Base-by-base conservation (phyloP, 2,113 vertebrate species). In the Anolis carolinensis region DNA sequence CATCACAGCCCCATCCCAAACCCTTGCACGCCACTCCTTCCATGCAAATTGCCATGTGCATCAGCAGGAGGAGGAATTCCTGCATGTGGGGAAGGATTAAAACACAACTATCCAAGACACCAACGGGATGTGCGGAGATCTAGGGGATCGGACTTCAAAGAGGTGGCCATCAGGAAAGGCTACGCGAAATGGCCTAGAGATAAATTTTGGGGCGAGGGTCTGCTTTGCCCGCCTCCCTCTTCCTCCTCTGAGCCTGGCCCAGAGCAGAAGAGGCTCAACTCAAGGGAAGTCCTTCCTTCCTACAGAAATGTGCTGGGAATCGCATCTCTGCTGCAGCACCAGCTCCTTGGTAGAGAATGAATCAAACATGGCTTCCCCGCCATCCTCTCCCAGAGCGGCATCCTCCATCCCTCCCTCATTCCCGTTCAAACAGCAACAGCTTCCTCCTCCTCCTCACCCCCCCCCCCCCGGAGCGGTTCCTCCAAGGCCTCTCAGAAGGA, bases 281-380 rank as follows among this genome's bases (percentile, higher is more conserved):
- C 86, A 90, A 92, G 88, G 84, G 87, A 90, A 91, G 90, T 88
- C 71, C 86, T 44, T 5, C 39, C 39, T 44, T 5, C 39, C 39
- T 44, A 2, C 39, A 44, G 39, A 93, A 93, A 30, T 2, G 62
- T 63, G 32, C 39, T 55, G 30, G 23, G 30, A n/a, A 90, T 16
- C 34, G 81, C 91, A 93, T 84, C 87, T 88, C 90, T 92, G 89
- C 93, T 89, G 88, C 89, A 92, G 89, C 90, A 87, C 85, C n/a
- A 59, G 55, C 39, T 74, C 88, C 89, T 93, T 89, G 87, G 90
- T 86, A 84, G 79, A 93, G 94, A 94, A 95, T 94, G 94, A 94
- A 95, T 95, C 94, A 94, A 95, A 95, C 92, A 95, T 95, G 94
- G 94, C 94, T 94, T 95, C 94, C 94, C 92, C 86, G 93, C 93